phyloP scores from a whole-genome alignment of 2,113 vertebrate species.

The Microtus richardsoni region DNA sequence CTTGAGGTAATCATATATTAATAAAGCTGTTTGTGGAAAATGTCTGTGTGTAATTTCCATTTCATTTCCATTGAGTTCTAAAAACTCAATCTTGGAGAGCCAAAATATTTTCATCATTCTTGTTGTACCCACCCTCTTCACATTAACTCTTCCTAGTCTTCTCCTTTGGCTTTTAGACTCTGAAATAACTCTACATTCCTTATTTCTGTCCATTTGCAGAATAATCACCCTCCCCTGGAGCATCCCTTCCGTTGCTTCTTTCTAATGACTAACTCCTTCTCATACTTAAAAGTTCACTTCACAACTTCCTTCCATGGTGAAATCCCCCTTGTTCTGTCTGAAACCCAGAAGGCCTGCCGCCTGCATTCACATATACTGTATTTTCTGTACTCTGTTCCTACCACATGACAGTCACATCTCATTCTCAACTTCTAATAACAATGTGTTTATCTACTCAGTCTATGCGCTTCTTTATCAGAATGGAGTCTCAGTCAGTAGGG shows the following conservation, averaged over 20 bases:
- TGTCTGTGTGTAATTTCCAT: neutral
- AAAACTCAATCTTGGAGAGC: neutral
- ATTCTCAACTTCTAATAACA: neutral
- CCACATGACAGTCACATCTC: neutral
- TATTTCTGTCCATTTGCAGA: no score
- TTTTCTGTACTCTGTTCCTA: neutral
- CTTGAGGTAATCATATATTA: neutral
- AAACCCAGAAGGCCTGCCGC: neutral
- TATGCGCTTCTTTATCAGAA: neutral
- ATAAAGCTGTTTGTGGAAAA: neutral
- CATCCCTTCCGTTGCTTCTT: neutral
- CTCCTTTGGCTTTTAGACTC: neutral
- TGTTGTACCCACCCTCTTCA: neutral
- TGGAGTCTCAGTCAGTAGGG: neutral
- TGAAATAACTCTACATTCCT: neutral
- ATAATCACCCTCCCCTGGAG: neutral
- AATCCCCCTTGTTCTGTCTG: neutral
- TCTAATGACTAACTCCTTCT: neutral
- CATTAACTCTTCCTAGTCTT: neutral
- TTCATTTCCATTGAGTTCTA: neutral
- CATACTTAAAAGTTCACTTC: neutral
- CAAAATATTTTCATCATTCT: neutral
- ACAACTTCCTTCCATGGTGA: rapidly evolving
- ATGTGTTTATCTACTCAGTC: neutral
- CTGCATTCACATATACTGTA: neutral